phyloP scores from a whole-genome alignment of 1,140 invertebrate species.

The Spodoptera frugiperda region DNA sequence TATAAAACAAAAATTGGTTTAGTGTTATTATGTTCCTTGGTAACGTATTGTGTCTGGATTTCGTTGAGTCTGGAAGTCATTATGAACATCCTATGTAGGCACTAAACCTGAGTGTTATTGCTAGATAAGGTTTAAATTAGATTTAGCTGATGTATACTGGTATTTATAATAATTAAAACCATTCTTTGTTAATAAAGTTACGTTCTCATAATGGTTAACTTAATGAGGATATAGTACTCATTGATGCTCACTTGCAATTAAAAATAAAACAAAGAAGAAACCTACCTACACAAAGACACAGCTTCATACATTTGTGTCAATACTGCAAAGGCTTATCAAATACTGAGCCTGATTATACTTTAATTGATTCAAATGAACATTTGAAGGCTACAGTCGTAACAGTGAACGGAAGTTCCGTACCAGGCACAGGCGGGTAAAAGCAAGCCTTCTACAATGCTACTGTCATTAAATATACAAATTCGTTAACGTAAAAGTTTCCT shows the following conservation, averaged over 20 bases:
- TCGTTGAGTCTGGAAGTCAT: background rate
- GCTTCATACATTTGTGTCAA: background rate
- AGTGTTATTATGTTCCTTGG: too few relatives aligned
- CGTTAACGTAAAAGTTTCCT: conserved; percentile 50
- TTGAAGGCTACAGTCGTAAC: conserved; percentile 46
- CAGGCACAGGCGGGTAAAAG: conserved; percentile 39
- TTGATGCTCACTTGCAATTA: too few relatives aligned
- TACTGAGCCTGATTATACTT: conserved; percentile 18
- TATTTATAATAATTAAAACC: too few relatives aligned
- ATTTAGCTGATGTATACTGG: background rate
- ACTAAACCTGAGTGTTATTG: background rate
- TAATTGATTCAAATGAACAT: conserved; percentile 51
- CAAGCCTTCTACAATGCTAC: conserved; percentile 22
- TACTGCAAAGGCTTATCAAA: conserved; percentile 4
- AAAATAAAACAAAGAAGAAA: too few relatives aligned
- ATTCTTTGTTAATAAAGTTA: too few relatives aligned
- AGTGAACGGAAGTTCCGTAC: conserved; percentile 41
- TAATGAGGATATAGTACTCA: too few relatives aligned
- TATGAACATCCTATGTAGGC: background rate
- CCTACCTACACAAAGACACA: background rate
- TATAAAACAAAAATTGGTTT: too few relatives aligned
- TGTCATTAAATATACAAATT: conserved; percentile 50
- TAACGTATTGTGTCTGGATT: background rate
- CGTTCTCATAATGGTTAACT: too few relatives aligned
- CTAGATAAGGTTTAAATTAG: background rate